These are phyloP conservation scores for Epinephelus lanceolatus DNA, from an alignment of 2,113 vertebrate genomes.

Conservation along the genomic window DNA sequence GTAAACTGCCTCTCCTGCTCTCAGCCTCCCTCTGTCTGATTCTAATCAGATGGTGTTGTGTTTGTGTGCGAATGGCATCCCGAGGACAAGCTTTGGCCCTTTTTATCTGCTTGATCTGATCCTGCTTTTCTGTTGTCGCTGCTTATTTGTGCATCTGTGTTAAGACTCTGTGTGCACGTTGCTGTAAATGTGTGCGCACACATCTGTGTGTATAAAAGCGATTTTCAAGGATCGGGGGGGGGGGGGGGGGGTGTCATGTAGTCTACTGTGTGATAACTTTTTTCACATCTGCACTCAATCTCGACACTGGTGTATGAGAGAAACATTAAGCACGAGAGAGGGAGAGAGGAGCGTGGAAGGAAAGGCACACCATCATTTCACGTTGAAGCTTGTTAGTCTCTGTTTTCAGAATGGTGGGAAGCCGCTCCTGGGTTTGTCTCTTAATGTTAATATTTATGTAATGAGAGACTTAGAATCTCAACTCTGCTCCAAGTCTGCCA, in stretches of 20 bases:
- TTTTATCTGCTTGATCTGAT: conserved; percentile 36
- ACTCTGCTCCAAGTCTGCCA: conserved; percentile 35
- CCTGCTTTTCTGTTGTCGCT: conserved; percentile 9
- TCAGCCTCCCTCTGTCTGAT: conserved; percentile 3
- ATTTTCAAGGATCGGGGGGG: neutral
- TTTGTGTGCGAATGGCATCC: conserved; percentile 10
- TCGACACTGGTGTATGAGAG: conserved; percentile 28
- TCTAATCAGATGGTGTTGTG: conserved; percentile 46
- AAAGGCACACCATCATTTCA: conserved; percentile 12
- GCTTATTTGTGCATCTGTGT: conserved; percentile 32
- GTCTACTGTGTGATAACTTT: conserved; percentile 46
- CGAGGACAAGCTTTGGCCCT: conserved; percentile 17
- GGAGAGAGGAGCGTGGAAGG: conserved; percentile 3
- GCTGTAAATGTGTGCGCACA: conserved; percentile 4
- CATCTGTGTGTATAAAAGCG: neutral
- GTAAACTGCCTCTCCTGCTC: conserved; percentile 25
- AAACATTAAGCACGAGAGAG: conserved; percentile 17
- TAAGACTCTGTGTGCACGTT: neutral
- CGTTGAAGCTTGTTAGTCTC: conserved; percentile 49
- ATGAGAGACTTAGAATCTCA: conserved; percentile 41
- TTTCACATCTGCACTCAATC: conserved; percentile 64
- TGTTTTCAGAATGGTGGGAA: conserved; percentile 37
- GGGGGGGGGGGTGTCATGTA: conserved; percentile 15
- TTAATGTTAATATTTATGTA: conserved; percentile 72
- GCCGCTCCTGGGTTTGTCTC: conserved; percentile 48